Base-by-base conservation (phyloP, 2,113 vertebrate genomes). In the Myrmecobius fasciatus region DNA sequence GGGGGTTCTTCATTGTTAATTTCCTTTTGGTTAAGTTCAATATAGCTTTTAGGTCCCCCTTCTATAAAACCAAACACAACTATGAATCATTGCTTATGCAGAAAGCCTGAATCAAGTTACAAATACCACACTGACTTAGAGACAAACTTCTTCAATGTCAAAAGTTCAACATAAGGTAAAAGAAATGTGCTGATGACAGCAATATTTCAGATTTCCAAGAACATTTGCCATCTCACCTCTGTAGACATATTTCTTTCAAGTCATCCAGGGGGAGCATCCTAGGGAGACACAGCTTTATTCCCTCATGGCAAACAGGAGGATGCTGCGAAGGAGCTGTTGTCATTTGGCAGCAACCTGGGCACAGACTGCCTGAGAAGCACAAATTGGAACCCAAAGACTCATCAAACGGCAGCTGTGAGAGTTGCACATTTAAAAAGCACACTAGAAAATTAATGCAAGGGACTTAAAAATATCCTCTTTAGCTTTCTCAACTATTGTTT, bases 241-340 rank as follows among this genome's bases (percentile, higher is more conserved):
- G 90, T 67, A 94, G 94, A 98, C 97, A 96, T 25, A 36, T 96
- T 98, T 97, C 92, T 95, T 95, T 95, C 0, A 95, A 91, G 75
- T 95, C 92, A 94, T 90, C 93, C 0, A 28, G 6, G n/a, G 92
- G 89, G 95, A 93, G 91, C 96, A 20, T 89, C 94, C 94, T 60
- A 53, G 95, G 95, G 96, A 92, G 91, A 97, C 1, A 90, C 26
- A 14, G 95, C 94, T 95, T 91, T 95, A 94, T 94, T 94, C 93
- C 95, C 96, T 90, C 95, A 96, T 43, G 95, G 91, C 60, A 92
- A 97, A 91, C 43, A 8, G 98, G 36, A 97, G 47, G 94, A 91
- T 0, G 0, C 56, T 97, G 53, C 17, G 51, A 25, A 36, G n/a
- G 9, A 94, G 90, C 92, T n/a, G 26, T 24, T 96, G 83, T 95